phyloP scores from a whole-genome alignment of 2,113 vertebrate species.

The Neopipo cinnamomea region DNA sequence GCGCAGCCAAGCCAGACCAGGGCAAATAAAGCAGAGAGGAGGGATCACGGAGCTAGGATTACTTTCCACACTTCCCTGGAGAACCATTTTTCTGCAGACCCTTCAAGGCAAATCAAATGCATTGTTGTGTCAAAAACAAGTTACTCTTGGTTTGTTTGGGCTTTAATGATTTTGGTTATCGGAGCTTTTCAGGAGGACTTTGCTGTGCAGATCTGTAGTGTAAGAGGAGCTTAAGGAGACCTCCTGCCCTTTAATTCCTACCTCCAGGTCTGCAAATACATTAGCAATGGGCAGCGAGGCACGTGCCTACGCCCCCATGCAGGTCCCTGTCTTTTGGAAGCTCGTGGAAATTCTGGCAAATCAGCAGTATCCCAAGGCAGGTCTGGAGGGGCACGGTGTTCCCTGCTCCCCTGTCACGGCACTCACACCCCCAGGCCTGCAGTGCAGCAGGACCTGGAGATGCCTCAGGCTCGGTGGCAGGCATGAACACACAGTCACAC shows the following conservation, averaged over 20 bases:
- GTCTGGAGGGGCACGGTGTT: background rate
- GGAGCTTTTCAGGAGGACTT: slow-evolving; percentile 51
- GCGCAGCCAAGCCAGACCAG: background rate
- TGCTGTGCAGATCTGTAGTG: background rate
- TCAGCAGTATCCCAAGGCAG: background rate
- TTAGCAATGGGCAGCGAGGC: background rate
- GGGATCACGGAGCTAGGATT: background rate
- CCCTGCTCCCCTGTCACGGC: background rate
- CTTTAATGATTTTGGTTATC: slow-evolving; percentile 67
- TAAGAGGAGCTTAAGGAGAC: slow-evolving; percentile 16
- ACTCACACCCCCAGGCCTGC: background rate
- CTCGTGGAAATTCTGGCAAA: background rate
- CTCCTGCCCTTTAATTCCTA: background rate
- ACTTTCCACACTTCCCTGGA: slow-evolving; percentile 13
- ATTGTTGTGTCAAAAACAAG: slow-evolving; percentile 22
- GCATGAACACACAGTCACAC: rapidly evolving
- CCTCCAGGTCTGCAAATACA: background rate
- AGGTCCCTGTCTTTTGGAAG: background rate
- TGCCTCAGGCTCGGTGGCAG: background rate
- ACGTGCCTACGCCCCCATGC: background rate
- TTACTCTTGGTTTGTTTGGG: slow-evolving; percentile 8
- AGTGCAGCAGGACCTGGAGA: rapidly evolving
- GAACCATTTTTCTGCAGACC: background rate
- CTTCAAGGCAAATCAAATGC: slow-evolving; percentile 38
- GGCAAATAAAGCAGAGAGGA: background rate